Evolutionary conservation across 92 coral and sea anemone species (phyloP), one percentile per base, ranked within the genome.

Genomic region (Paragorgia papillata): DNA sequence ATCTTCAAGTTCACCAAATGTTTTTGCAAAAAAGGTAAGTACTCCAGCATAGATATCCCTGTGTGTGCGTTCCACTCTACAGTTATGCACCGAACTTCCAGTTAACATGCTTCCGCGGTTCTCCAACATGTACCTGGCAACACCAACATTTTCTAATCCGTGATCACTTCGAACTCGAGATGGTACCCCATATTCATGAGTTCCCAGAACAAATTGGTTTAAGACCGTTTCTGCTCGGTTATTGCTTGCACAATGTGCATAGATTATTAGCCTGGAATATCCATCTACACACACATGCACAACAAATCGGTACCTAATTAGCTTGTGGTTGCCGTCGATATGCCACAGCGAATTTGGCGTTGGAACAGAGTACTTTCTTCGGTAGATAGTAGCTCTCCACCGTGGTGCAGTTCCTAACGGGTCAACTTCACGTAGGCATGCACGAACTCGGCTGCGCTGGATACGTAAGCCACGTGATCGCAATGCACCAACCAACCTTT

Each of bases 281-380:
- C 82, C 83, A 19, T 80, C 84, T 9, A 80, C 27, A 19, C 78
- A 62, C 25, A 32, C 51, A 24, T 80, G 84, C 0, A 66, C 83
- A 0, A 79, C 68, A 5, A 79, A 55, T 21, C 83, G 41, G 39
- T 62, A 79, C 2, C 69, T 56, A 25, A 67, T 79, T 1, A 79
- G 55, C 34, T 79, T 79, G 30, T 66, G 83, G 69, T 79, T 79
- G 18, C 75, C 63, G 61, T 67, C 83, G 21, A 79, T 79, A 26
- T 79, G 83, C 83, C 83, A 85, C 12, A 85, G 65, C 10, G 85
- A 27, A 50, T 85, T 85, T 14, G 88, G 88, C 0, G 49, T 51
- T 26, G 66, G 66, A n/a, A 71, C 85, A 13, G 65, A 43, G 66
- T 84, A 70, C 28, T 60, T 81, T 3, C 83, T 54, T 9, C 83